Percentiles rank a stretch among this genome's conserved stretches.
These are phyloP conservation scores for Acrocephalus kingi DNA, from an alignment of 2,113 vertebrate species.

Conservation along the genomic window DNA sequence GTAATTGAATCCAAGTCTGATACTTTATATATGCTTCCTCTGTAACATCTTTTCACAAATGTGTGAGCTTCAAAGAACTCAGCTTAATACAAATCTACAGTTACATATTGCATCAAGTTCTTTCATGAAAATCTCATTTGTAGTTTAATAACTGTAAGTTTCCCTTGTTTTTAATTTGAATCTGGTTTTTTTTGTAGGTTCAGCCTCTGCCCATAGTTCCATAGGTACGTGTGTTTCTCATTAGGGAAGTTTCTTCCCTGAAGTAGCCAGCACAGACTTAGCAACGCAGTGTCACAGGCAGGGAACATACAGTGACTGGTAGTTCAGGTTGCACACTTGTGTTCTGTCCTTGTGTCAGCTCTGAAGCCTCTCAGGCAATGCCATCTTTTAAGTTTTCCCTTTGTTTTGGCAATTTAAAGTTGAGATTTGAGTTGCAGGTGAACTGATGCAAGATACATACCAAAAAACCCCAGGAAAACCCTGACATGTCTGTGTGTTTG, in stretches of 20 bases:
- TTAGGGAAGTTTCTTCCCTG: neutral
- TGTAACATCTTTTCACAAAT: neutral
- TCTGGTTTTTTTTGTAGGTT: neutral
- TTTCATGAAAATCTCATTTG: neutral
- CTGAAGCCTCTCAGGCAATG: neutral
- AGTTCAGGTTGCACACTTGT: neutral
- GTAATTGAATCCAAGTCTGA: neutral
- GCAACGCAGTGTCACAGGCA: neutral
- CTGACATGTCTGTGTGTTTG: fast-evolving
- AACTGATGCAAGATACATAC: neutral
- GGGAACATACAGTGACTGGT: neutral
- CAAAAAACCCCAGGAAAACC: neutral
- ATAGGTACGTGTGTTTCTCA: neutral
- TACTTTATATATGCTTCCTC: neutral
- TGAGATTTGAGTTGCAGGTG: neutral
- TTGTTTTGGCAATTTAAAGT: neutral
- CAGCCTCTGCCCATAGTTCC: neutral
- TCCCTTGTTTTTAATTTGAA: neutral
- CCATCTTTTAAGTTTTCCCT: neutral
- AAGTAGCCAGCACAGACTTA: neutral
- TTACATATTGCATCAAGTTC: neutral
- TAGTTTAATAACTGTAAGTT: neutral
- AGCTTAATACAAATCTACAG: neutral
- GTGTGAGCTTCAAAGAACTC: neutral
- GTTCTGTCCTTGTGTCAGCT: neutral